Evolutionary conservation across 2,888 invertebrate species (phyloP).

Genomic region (Tenodera sinensis): DNA sequence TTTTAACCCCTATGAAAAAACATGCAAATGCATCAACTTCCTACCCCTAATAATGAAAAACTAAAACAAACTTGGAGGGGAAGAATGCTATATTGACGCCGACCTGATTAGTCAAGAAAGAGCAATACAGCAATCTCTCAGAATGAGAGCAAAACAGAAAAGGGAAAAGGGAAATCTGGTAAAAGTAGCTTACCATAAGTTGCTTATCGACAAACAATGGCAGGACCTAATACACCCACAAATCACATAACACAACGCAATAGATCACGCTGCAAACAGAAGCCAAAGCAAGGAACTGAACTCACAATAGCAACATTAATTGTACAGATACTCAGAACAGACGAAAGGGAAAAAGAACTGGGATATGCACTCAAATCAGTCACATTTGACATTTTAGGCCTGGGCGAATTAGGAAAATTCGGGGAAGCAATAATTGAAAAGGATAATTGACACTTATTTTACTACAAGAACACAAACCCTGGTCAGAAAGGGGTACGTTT

Average conservation of each 20-base stretch:
- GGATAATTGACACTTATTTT: background rate
- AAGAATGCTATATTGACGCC: background rate
- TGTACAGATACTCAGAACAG: no score
- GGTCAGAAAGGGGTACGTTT: background rate
- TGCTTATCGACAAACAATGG: background rate
- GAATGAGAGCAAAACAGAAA: background rate
- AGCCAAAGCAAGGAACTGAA: background rate
- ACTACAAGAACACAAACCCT: background rate
- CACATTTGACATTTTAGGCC: no score
- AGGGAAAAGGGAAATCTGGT: background rate
- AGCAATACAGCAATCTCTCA: background rate
- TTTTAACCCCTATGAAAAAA: no score
- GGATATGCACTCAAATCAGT: no score
- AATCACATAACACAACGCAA: background rate
- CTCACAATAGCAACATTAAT: background rate
- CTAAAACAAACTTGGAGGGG: background rate
- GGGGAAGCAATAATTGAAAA: background rate
- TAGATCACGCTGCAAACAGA: background rate
- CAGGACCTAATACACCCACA: background rate
- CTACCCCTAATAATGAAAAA: no score
- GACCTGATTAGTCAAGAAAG: background rate
- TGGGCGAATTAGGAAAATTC: background rate
- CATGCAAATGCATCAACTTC: no score
- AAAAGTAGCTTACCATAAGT: no score
- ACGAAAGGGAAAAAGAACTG: no score